Conservation (phyloP, 2,797 vertebrate genomes). For the Pipistrellus pipistrellus region DNA sequence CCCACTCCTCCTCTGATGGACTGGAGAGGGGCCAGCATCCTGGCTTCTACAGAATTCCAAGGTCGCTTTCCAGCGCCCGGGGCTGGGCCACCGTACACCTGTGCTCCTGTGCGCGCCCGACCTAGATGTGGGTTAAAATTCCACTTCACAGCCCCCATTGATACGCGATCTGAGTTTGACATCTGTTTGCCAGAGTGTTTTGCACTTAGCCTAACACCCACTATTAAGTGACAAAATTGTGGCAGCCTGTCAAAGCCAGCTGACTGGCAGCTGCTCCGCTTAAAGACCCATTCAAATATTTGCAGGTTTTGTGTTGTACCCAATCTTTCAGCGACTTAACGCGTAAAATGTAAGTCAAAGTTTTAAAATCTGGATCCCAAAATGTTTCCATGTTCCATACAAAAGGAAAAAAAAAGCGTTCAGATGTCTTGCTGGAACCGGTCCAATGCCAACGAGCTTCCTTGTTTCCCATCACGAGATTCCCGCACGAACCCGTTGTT, state of each 20-base stretch:
- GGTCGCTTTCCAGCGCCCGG: conserved; percentile 77
- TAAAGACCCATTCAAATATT: conserved; percentile 89
- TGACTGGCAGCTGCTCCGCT: conserved; percentile 93
- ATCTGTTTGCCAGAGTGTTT: conserved; percentile 92
- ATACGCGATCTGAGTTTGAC: conserved; percentile 89
- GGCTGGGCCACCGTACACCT: conserved; percentile 66
- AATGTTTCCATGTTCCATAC: conserved; percentile 87
- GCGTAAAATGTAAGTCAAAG: conserved; percentile 88
- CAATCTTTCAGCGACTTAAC: conserved; percentile 87
- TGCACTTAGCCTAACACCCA: conserved; percentile 91
- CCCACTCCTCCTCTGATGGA: not conserved
- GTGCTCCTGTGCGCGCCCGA: conserved; percentile 73
- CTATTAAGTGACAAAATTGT: conserved; percentile 91
- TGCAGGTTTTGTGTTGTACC: conserved; percentile 87
- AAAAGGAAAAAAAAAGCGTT: conserved; percentile 82
- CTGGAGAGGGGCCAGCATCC: conserved; percentile 42
- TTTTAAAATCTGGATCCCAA: conserved; percentile 87
- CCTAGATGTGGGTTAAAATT: conserved; percentile 86
- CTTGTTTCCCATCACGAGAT: conserved; percentile 67
- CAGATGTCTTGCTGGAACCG: conserved; percentile 75
- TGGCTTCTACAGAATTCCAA: conserved; percentile 63
- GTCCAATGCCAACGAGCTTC: conserved; percentile 76
- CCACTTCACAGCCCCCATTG: conserved; percentile 87
- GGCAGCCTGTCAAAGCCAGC: conserved; percentile 94
- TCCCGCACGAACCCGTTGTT: conserved; percentile 77